Conservation (phyloP, 2,113 vertebrate genomes). For the Falcunculus frontatus region DNA sequence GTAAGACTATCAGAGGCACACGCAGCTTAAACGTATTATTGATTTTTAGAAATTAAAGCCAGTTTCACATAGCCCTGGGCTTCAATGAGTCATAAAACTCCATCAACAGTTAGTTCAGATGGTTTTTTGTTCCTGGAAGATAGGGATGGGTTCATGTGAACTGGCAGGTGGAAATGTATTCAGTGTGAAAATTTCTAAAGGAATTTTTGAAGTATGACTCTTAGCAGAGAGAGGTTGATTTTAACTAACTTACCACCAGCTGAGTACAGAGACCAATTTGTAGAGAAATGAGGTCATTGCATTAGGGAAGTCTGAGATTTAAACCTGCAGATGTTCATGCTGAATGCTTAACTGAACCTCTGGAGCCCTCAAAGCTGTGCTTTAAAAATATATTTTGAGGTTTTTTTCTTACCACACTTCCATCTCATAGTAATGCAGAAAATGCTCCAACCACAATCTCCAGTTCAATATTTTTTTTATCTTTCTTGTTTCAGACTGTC, state of each 20-base stretch:
- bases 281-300: neutral
- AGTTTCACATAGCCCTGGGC: neutral
- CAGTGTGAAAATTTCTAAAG: conserved; percentile 10
- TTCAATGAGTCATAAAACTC: conserved; percentile 22
- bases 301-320: neutral
- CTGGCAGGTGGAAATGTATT: conserved; percentile 1
- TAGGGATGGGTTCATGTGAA: neutral
- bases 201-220: neutral
- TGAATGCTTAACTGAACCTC: neutral
- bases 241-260: neutral
- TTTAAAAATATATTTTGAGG: neutral
- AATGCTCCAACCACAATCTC: neutral
- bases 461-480: neutral
- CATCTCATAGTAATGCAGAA: neutral
- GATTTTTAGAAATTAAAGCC: conserved; percentile 56
- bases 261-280: conserved; percentile 3
- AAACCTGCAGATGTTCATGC: neutral
- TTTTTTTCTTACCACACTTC: neutral
- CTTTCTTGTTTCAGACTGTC: neutral
- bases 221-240: neutral
- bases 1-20: neutral
- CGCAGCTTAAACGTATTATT: neutral
- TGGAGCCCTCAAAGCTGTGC: neutral
- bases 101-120: neutral
- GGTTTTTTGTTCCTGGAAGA: conserved; percentile 1